Evolutionary conservation across 2,888 invertebrate species (phyloP).

Genomic region (Sphecodes monilicornis): DNA sequence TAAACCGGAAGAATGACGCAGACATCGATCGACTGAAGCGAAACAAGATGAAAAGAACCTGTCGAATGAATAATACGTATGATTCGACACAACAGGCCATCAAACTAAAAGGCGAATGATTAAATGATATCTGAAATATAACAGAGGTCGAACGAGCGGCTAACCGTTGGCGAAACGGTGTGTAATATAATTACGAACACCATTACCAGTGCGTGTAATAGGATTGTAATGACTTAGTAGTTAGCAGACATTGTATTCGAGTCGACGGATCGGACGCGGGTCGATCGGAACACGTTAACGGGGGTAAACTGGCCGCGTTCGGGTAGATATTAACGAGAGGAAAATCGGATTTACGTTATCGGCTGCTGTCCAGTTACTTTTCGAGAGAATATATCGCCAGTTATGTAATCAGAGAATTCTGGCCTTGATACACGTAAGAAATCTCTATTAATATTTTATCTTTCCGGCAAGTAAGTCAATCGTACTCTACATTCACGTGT

Average conservation of each 20-base stretch:
- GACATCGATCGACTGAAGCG: neutral
- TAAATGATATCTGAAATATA: neutral
- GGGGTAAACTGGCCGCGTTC: constrained; percentile 26
- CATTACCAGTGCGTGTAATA: constrained; percentile 37
- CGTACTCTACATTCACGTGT: neutral
- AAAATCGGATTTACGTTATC: constrained; percentile 25
- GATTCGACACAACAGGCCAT: neutral
- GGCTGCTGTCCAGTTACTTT: neutral
- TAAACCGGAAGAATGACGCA: neutral
- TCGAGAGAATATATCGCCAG: neutral
- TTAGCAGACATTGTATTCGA: constrained; percentile 44
- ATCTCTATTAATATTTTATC: neutral
- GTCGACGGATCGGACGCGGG: constrained; percentile 25
- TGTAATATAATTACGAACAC: constrained; percentile 44
- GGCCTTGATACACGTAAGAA: neutral
- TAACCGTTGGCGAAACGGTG: constrained; percentile 20
- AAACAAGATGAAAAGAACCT: neutral
- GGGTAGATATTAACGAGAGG: constrained; percentile 16
- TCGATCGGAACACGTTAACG: constrained; percentile 14
- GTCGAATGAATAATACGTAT: neutral
- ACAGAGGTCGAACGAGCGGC: constrained; percentile 5
- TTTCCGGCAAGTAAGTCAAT: neutral
- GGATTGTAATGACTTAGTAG: constrained; percentile 45
- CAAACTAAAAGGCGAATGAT: neutral
- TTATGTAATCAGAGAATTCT: neutral